A percentile compares a stretch with the other conserved stretches of the same genome.
phyloP scores from a whole-genome alignment of 2,888 invertebrate species.

The Eupithecia subfuscata region DNA sequence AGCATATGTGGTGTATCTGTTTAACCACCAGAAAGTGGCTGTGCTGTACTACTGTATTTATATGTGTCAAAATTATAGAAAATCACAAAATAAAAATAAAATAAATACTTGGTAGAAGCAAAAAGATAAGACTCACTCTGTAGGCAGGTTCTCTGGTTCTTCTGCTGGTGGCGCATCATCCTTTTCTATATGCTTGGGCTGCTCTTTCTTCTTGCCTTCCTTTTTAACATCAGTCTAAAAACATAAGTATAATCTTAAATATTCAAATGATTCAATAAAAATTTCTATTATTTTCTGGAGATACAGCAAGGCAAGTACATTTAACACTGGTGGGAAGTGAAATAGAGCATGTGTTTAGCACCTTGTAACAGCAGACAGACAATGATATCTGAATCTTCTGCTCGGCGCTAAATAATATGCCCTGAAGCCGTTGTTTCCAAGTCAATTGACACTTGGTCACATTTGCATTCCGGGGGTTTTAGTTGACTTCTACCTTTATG shows the following conservation, averaged over 20 bases:
- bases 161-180: constrained; percentile 87
- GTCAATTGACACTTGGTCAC: constrained; percentile 31
- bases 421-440: constrained; percentile 70
- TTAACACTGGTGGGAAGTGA: too few species aligned
- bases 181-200: constrained; percentile 55
- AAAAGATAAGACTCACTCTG: constrained; percentile 83
- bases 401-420: constrained; percentile 71
- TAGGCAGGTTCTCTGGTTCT: constrained; percentile 97
- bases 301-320: too few species aligned
- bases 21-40: not conserved
- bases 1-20: too few species aligned
- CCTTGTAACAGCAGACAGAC: constrained; percentile 81
- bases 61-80: too few species aligned
- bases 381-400: constrained; percentile 74
- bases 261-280: too few species aligned
- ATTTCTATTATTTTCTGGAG: too few species aligned
- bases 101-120: not conserved
- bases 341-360: constrained; percentile 48
- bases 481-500: not conserved
- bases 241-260: not conserved
- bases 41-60: not conserved
- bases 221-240: constrained; percentile 63
- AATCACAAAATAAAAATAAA: too few species aligned
- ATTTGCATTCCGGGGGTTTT: constrained; percentile 11
- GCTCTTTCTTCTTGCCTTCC: constrained; percentile 75